Evolutionary conservation across 2,797 vertebrate species (phyloP).

Genomic region (Cryptoblepharus egeriae): DNA sequence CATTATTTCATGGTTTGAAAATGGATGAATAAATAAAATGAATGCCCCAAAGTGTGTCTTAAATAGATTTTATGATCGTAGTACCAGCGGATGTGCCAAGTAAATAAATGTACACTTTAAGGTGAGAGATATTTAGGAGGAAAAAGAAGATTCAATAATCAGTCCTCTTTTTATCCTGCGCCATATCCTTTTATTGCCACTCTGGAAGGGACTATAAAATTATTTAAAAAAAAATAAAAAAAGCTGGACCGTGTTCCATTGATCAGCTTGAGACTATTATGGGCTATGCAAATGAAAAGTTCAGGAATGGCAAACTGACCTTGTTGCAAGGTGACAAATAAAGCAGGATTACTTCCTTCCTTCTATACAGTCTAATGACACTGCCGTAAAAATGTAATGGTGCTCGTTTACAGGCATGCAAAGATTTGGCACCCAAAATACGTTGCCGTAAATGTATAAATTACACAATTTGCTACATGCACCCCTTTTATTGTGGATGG

Average conservation of each 20-base stretch:
- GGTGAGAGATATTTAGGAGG: conserved; percentile 21
- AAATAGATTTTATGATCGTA: conserved; percentile 36
- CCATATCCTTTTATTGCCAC: conserved; percentile 52
- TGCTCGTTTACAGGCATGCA: neutral
- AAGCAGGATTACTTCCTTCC: conserved; percentile 2
- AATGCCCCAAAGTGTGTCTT: conserved; percentile 4
- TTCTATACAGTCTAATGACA: conserved; percentile 15
- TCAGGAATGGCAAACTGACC: conserved; percentile 7
- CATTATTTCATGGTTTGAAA: conserved; percentile 27
- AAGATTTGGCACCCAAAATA: neutral
- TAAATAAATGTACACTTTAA: conserved; percentile 46
- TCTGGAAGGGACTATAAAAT: conserved; percentile 18
- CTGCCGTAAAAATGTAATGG: conserved; percentile 17
- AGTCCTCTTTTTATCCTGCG: conserved; percentile 40
- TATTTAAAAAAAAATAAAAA: neutral
- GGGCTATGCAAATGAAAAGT: conserved; percentile 40
- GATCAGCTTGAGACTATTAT: conserved; percentile 44
- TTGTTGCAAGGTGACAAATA: conserved; percentile 39
- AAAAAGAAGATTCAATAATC: conserved; percentile 36
- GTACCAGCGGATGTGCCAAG: conserved; percentile 26
- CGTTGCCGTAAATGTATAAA: neutral
- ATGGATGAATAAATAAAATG: conserved; percentile 56
- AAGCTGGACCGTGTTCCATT: neutral
- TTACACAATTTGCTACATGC: neutral
- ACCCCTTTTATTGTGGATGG: too few relatives aligned